A percentile compares a stretch with the other conserved stretches of the same genome.
Conservation (phyloP, 1,140 invertebrate genomes). For the Reticulitermes speratus region DNA sequence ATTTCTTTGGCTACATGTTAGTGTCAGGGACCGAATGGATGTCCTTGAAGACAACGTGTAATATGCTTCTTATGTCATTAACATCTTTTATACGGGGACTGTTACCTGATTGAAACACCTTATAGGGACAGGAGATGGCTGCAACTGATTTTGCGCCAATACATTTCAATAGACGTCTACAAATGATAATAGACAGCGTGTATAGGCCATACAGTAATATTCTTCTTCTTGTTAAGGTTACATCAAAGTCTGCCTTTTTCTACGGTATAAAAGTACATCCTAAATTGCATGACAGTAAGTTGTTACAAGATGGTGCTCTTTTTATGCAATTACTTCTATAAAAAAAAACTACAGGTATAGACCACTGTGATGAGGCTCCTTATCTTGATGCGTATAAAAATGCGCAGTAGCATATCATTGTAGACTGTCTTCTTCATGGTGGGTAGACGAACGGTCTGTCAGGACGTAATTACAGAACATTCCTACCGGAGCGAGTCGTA, state of each 20-base stretch:
- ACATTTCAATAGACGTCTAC: not conserved
- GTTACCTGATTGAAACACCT: not conserved
- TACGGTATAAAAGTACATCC: not conserved
- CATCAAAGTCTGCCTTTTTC: not conserved
- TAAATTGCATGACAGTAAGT: slow-evolving; percentile 9
- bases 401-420: not conserved
- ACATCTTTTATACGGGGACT: not conserved
- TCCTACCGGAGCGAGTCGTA: no score
- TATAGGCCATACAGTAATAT: not conserved
- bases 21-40: not conserved
- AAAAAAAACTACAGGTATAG: not conserved
- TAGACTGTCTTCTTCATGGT: not conserved
- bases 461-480: no score
- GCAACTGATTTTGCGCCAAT: not conserved
- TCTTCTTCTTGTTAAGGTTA: not conserved
- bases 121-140: not conserved
- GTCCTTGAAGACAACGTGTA: not conserved
- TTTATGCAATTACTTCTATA: not conserved
- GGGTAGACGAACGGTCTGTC: no score
- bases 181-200: not conserved
- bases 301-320: not conserved
- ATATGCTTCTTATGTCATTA: not conserved
- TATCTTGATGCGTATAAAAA: not conserved
- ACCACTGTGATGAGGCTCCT: not conserved
- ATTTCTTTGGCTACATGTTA: not conserved